Conservation (phyloP, 2,888 invertebrate species). For the Cryptosula pallasiana region DNA sequence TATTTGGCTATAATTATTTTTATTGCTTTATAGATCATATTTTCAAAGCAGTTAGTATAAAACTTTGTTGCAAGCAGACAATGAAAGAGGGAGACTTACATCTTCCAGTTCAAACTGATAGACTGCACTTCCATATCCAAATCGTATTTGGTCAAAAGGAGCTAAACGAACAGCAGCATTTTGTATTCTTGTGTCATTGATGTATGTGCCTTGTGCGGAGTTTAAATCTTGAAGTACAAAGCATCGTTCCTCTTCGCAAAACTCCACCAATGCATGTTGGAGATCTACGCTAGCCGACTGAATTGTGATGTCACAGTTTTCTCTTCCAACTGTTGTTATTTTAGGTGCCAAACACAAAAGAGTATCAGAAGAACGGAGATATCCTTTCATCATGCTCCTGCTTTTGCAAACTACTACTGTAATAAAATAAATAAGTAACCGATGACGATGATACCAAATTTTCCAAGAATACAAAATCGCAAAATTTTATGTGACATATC, state of each 20-base stretch:
- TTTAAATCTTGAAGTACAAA: conserved; percentile 52
- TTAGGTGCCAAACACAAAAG: conserved; percentile 47
- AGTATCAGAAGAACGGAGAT: conserved; percentile 43
- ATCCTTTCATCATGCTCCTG: conserved; percentile 46
- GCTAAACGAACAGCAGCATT: conserved; percentile 52
- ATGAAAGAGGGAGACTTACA: neutral
- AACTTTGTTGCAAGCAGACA: too few species aligned
- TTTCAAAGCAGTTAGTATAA: too few species aligned
- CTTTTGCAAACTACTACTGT: too few species aligned
- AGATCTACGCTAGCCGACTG: conserved; percentile 46
- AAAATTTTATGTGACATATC: too few species aligned
- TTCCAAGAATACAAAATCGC: too few species aligned
- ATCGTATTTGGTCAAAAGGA: conserved; percentile 48
- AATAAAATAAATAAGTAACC: too few species aligned
- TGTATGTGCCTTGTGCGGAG: conserved; percentile 52
- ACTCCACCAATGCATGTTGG: conserved; percentile 53
- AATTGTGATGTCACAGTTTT: conserved; percentile 51
- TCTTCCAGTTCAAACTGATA: conserved; percentile 38
- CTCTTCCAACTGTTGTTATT: conserved; percentile 51
- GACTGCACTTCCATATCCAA: conserved; percentile 44
- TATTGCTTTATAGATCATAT: too few species aligned
- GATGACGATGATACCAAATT: too few species aligned
- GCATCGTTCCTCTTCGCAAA: conserved; percentile 47
- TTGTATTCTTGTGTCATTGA: conserved; percentile 52
- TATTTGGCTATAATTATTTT: conserved; percentile 1